Evolutionary conservation across 2,888 invertebrate genomes (phyloP).

Genomic region (Nomada fabriciana): DNA sequence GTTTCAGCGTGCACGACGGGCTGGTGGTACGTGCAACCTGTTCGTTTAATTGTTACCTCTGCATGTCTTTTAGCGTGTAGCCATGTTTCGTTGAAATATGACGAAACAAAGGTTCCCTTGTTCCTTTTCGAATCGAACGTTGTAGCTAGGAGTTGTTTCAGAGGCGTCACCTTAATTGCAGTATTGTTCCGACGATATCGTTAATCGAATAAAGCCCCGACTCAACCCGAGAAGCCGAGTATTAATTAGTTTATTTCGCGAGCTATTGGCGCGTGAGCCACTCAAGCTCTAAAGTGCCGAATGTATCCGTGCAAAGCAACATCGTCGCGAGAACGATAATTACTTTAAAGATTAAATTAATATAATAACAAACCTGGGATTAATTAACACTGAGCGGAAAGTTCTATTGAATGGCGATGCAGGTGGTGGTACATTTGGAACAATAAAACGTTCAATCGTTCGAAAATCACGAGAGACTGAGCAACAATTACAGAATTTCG

Average conservation of each 20-base stretch:
- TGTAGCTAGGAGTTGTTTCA: not conserved
- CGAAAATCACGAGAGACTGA: not conserved
- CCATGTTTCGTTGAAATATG: not conserved
- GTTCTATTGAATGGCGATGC: no score
- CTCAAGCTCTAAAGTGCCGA: constrained; percentile 16
- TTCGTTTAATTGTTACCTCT: not conserved
- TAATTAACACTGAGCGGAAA: not conserved
- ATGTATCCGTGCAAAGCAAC: constrained; percentile 27
- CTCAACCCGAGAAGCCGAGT: constrained; percentile 11
- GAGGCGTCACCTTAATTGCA: constrained; percentile 30
- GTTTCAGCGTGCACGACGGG: not conserved
- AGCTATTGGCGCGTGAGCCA: constrained; percentile 3
- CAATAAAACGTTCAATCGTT: not conserved
- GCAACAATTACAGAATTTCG: not conserved
- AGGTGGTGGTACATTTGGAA: not conserved
- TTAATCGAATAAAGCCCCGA: constrained; percentile 49
- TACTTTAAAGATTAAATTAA: not conserved
- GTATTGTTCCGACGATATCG: constrained; percentile 39
- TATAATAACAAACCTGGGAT: not conserved
- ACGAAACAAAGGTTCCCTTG: constrained; percentile 1
- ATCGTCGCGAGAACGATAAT: not conserved
- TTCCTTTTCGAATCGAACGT: constrained; percentile 10
- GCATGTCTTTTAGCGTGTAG: not conserved
- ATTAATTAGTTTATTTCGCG: constrained; percentile 51
- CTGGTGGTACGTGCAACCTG: not conserved